Evolutionary conservation across 2,797 vertebrate genomes (phyloP), one percentile per base, ranked within the genome.

Genomic region (Ptychadena robeensis): DNA sequence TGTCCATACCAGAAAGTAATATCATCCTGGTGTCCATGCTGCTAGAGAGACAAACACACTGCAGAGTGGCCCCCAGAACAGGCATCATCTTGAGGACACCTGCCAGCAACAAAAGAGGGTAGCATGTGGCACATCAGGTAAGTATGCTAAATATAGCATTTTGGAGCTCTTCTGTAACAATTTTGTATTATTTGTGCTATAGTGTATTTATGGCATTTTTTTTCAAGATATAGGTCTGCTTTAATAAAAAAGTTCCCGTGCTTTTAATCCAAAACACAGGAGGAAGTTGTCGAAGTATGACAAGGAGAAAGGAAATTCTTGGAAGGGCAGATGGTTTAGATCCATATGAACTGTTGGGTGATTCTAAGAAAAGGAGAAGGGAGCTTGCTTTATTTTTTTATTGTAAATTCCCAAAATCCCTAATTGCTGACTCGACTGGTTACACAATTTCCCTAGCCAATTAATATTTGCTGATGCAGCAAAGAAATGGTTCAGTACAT

Each of bases 361-460:
- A 37, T 79, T 84, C 82, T 84, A 25, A 80, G 82, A 84, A 79
- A 25, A 53, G 27, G 11, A 53, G 48, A 44, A 64, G 37, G 68
- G 67, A 66, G 66, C 57, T 78, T 63, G 7, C 27, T 34, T 22
- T 72, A 15, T 44, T 28, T 68, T 75, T 63, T n/a, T 31, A 59
- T 14, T 12, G 57, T 78, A 67, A 72, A 83, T 78, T 83, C 68
- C 74, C 57, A 37, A 72, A 53, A 34, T 63, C 27, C 34, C 28
- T 63, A 28, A 8, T 22, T 81, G 64, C 64, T 69, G 63, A 82
- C 59, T 68, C 72, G 61, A 75, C 12, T 53, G 12, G 32, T 65
- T 48, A 57, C 32, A 57, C 12, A 73, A 66, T 65, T 44, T 65
- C 48, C 35, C 30, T 67, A 12, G 30, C 37, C 31, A 72, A 65